Evolutionary conservation across 2,113 vertebrate species (phyloP).

Genomic region (Zosterops pallidus): DNA sequence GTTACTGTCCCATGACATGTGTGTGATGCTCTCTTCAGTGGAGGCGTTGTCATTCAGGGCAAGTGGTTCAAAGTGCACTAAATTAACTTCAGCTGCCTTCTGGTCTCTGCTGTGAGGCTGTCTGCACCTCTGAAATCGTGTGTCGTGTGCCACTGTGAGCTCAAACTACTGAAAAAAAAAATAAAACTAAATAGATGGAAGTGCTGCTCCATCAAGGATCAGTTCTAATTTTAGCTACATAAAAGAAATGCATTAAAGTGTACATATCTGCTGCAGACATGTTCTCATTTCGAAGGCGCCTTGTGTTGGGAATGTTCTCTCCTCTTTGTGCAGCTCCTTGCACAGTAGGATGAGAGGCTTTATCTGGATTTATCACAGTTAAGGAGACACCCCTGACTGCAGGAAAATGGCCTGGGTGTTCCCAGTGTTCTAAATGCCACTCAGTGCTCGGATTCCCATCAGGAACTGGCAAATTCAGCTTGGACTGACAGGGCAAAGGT

Average conservation of each 20-base stretch:
- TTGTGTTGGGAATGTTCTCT: background rate
- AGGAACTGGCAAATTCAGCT: background rate
- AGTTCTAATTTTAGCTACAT: background rate
- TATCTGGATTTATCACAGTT: background rate
- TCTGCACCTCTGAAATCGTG: background rate
- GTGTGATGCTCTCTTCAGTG: background rate
- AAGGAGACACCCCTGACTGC: background rate
- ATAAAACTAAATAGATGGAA: background rate
- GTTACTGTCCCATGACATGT: background rate
- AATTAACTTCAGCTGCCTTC: conserved; percentile 1
- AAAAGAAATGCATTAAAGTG: background rate
- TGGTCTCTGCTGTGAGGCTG: background rate
- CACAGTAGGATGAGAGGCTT: background rate
- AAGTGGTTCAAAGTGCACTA: background rate
- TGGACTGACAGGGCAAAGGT: background rate
- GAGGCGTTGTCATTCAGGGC: background rate
- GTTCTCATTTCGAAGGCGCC: background rate
- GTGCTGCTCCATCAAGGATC: background rate
- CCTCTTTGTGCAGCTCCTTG: background rate
- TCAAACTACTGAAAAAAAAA: background rate
- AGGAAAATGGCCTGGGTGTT: background rate
- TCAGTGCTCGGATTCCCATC: background rate
- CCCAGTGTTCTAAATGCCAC: background rate
- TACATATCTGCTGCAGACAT: background rate
- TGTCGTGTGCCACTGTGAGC: background rate